Conservation (phyloP, 1,140 invertebrate species). For the Bombus impatiens region DNA sequence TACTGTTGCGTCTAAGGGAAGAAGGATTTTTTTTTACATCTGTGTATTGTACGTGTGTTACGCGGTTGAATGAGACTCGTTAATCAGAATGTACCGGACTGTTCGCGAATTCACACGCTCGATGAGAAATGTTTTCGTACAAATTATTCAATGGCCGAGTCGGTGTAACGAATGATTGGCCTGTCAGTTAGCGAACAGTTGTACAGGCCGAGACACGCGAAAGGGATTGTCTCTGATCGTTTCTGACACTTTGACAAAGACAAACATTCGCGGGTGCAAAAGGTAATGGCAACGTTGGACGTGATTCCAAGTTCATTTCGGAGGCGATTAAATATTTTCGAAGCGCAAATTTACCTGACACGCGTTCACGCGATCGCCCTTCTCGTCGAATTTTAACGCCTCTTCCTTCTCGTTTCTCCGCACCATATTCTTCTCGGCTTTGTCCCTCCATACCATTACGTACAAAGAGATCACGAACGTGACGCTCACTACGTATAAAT, state of each 20-base stretch:
- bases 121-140: neutral
- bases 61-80: neutral
- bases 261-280: neutral
- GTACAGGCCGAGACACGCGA: neutral
- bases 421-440: conserved; percentile 79
- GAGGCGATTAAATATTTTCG: conserved; percentile 17
- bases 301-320: neutral
- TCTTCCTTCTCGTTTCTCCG: conserved; percentile 69
- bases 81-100: conserved; percentile 15
- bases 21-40: conserved; percentile 19
- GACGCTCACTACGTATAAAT: conserved; percentile 90
- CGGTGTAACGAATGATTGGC: neutral
- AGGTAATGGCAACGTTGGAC: neutral
- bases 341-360: conserved; percentile 41
- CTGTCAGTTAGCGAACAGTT: neutral
- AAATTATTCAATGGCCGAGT: neutral
- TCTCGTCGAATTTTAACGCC: conserved; percentile 42
- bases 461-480: conserved; percentile 92
- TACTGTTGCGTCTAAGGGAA: conserved; percentile 84
- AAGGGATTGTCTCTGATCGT: neutral
- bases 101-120: neutral
- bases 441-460: conserved; percentile 86
- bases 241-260: conserved; percentile 7
- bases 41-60: conserved; percentile 19
- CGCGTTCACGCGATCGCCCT: neutral